Conservation (phyloP, 2,113 vertebrate genomes). For the Calypte anna region DNA sequence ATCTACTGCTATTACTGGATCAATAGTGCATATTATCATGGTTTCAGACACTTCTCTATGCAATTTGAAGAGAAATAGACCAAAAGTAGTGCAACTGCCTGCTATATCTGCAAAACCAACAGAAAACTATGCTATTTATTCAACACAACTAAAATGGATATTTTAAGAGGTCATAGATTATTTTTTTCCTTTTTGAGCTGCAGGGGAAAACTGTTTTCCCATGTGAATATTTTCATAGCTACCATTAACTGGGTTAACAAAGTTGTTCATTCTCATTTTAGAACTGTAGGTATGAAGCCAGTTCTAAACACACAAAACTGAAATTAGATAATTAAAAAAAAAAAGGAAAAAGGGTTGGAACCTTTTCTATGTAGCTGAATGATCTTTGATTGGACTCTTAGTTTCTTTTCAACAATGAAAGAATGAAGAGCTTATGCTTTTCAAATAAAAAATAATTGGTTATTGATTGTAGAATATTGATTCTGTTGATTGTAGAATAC, state of each 20-base stretch:
- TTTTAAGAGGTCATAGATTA: not conserved
- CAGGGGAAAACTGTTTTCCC: conserved; percentile 8
- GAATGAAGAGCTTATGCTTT: not conserved
- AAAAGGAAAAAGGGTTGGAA: not conserved
- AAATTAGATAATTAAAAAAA: not conserved
- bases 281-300: not conserved
- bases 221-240: not conserved
- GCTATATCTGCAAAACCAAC: not conserved
- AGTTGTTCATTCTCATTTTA: conserved; percentile 24
- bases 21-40: conserved; percentile 46
- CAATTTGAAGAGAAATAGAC: conserved; percentile 50
- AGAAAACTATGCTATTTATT: not conserved
- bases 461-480: conserved; percentile 29
- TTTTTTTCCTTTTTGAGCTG: not conserved
- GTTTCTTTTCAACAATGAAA: not conserved
- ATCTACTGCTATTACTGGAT: conserved; percentile 38
- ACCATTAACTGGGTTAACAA: not conserved
- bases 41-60: conserved; percentile 28
- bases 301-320: not conserved
- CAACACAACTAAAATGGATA: not conserved
- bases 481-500: not conserved
- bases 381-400: not conserved
- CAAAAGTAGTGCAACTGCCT: not conserved
- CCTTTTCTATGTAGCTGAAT: not conserved
- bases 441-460: conserved; percentile 22